These are phyloP conservation scores for Thunnus thynnus DNA, from an alignment of 2,113 vertebrate species.

Conservation along the genomic window DNA sequence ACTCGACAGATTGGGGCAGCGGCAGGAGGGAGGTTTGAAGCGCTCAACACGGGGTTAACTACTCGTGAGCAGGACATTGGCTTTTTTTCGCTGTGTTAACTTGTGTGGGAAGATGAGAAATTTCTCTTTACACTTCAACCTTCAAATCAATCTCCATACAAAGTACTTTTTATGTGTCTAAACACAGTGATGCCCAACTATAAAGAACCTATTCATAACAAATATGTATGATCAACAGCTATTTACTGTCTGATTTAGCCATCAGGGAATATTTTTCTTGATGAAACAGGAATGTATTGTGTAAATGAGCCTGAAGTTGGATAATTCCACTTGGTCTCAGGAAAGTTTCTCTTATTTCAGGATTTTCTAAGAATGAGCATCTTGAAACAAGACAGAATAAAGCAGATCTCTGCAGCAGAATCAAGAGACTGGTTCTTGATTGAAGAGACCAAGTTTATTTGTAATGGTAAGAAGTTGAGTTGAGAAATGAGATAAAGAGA, in stretches of 20 bases:
- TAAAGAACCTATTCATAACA: neutral
- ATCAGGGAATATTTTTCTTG: neutral
- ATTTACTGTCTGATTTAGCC: neutral
- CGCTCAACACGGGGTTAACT: conserved; percentile 33
- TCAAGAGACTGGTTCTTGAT: neutral
- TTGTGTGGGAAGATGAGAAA: neutral
- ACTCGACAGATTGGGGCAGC: conserved; percentile 72
- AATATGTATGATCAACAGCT: neutral
- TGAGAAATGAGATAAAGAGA: neutral
- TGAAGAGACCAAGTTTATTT: neutral
- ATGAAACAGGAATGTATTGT: neutral
- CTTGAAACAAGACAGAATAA: neutral
- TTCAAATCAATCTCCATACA: neutral
- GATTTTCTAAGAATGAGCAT: neutral
- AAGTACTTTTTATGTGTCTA: neutral
- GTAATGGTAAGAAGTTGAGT: neutral
- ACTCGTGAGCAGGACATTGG: conserved; percentile 24
- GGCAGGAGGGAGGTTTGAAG: conserved; percentile 54
- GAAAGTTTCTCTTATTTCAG: neutral
- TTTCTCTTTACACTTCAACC: neutral
- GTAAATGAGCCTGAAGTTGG: neutral
- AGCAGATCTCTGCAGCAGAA: neutral
- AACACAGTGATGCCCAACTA: neutral
- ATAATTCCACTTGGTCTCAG: neutral
- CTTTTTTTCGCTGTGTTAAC: neutral